Conservation (phyloP, 2,113 vertebrate genomes). For the Passer montanus region DNA sequence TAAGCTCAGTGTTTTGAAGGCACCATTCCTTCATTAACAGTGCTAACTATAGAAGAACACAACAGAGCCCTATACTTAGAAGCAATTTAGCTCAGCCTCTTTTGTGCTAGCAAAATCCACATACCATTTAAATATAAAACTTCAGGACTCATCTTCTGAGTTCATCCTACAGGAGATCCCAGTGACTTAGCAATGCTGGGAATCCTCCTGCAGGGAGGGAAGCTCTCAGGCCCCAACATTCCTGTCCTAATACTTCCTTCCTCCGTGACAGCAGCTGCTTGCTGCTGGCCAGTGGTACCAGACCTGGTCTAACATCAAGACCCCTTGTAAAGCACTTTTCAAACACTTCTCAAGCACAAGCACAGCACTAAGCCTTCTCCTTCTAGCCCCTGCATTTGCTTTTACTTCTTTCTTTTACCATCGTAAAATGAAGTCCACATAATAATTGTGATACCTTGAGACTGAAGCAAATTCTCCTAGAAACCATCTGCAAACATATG, state of each 20-base stretch:
- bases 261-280: background rate
- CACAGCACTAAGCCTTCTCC: background rate
- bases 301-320: background rate
- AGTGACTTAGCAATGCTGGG: background rate
- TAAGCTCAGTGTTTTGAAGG: background rate
- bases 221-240: background rate
- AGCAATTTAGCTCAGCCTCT: background rate
- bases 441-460: background rate
- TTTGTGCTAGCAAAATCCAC: slow-evolving; percentile 2
- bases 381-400: background rate
- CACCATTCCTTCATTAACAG: background rate
- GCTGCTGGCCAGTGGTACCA: background rate
- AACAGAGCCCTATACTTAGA: slow-evolving; percentile 27
- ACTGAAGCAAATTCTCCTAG: background rate
- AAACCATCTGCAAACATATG: background rate
- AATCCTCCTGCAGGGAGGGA: background rate
- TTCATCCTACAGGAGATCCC: background rate
- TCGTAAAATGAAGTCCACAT: background rate
- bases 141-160: background rate
- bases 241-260: background rate
- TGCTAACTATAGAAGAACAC: slow-evolving; percentile 2
- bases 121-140: background rate
- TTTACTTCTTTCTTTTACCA: background rate
- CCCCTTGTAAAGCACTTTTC: background rate
- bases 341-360: background rate